Evolutionary conservation across 2,888 invertebrate species (phyloP).

Genomic region (Tachina grossa): DNA sequence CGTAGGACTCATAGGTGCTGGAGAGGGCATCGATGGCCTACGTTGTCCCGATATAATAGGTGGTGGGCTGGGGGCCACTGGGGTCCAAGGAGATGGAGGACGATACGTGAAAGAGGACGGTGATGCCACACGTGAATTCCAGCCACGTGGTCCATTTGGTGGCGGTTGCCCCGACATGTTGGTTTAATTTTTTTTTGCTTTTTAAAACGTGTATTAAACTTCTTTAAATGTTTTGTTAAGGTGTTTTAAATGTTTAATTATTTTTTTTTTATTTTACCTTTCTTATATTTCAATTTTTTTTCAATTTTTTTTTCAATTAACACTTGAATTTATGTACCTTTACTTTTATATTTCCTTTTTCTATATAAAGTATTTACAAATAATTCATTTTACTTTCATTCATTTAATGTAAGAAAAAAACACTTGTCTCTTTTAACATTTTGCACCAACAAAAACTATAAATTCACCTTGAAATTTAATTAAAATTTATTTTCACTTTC

Average conservation of each 20-base stretch:
- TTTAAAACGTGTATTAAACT: background rate
- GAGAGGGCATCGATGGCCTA: constrained; percentile 82
- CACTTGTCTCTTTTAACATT: constrained; percentile 58
- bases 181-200: constrained; percentile 2
- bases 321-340: background rate
- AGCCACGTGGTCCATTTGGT: constrained; percentile 81
- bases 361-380: constrained; percentile 12
- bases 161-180: constrained; percentile 81
- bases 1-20: constrained; percentile 75
- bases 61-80: constrained; percentile 87
- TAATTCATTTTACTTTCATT: constrained; percentile 63
- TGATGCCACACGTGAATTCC: constrained; percentile 81
- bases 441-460: constrained; percentile 35
- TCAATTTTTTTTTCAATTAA: background rate
- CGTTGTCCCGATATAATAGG: constrained; percentile 87
- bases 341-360: constrained; percentile 47
- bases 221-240: background rate
- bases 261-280: background rate
- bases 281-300: too few species aligned
- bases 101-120: constrained; percentile 87
- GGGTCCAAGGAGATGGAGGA: constrained; percentile 88
- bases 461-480: constrained; percentile 50
- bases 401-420: constrained; percentile 22
- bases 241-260: too few species aligned
- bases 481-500: constrained; percentile 52